Evolutionary conservation across 2,797 vertebrate species (phyloP), one percentile per base, ranked within the genome.

Genomic region (Periparus ater): DNA sequence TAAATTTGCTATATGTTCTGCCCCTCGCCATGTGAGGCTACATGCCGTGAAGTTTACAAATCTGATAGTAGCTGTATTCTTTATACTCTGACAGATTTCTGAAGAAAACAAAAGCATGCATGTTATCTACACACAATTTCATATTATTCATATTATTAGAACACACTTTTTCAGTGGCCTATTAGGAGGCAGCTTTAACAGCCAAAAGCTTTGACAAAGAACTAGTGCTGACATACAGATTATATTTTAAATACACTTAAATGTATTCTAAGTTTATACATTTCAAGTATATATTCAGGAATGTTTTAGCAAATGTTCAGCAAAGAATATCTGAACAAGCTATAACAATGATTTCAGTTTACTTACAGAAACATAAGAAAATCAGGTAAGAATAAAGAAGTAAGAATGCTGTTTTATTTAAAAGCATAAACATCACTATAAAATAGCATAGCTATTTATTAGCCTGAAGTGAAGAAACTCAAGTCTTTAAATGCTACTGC

Each of bases 31-130:
- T 3, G 99, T 99, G 73, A 99, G 97, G 97, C 97, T 98, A 97
- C 99, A 99, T 67, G 98, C 98, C 7, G 98, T 98, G 89, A 99
- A 99, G 97, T 99, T 98, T 82, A 99, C 95, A 5, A 95, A 98
- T 98, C 96, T 99, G 96, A 99, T 98, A 76, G 95, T 97, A 81
- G 98, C 34, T 15, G 98, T 99, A 96, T 99, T 99, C 95, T 99
- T 99, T 76, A 99, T 97, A 96, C 98, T 99, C 97, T 99, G 99
- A 97, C 99, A 99, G 97, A 99, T 98, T 77, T 98, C 99, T 99
- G 34, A 88, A 83, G 65, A 75, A 78, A 77, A 91, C 13, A 68
- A 82, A 93, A 95, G 76, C 40, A 91, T 20, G 4, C 14, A 27
- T 1, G 5, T 95, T 84, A 92, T 10, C 16, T 55, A 70, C 7